Evolutionary conservation across 2,113 vertebrate genomes (phyloP), one percentile per base, ranked within the genome.

Genomic region (Petromus typicus): DNA sequence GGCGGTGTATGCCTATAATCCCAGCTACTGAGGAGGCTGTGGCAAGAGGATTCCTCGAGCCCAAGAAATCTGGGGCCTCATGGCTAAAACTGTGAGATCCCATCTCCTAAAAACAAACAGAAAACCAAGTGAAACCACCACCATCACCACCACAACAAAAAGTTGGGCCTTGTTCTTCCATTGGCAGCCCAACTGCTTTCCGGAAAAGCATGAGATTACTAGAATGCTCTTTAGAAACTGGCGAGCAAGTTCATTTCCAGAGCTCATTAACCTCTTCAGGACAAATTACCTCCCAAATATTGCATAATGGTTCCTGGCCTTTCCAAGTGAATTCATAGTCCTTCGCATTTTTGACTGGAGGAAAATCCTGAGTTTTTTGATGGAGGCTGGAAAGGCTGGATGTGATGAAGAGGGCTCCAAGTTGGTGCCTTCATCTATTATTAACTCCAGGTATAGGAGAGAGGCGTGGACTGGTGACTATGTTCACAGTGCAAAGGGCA

Each of bases 401-500:
- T 59, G 48, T 25, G 8, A 23, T 13, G 61, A 37, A 89, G 71
- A 20, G 1, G 1, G n/a, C 16, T 75, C 57, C 30, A 17, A 45
- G 16, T 14, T 32, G 37, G 18, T 14, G 23, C 66, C 78, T 56
- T 66, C 27, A 59, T 13, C 18, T 25, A 1, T 56, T 11, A 8
- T 10, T 8, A 4, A 25, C 71, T 51, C 40, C 76, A 12, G 54
- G 81, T n/a, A 3, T 0, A 14, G n/a, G 5, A 14, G 1, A 7
- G 40, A 22, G 8, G 4, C 1, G 0, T 8, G 37, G 78, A 34
- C 4, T 5, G 30, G 3, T 0, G 25, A 2, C 57, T 2, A 0
- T 51, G 64, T 86, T 82, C 51, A 25, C 64, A n/a, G 5, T 1
- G 13, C 40, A 25, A 37, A 86, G n/a, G 25, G 5, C 14, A 23